Percentiles rank a stretch among this genome's conserved stretches.
Conservation (phyloP, 2,113 vertebrate species). For the Cisticola juncidis region DNA sequence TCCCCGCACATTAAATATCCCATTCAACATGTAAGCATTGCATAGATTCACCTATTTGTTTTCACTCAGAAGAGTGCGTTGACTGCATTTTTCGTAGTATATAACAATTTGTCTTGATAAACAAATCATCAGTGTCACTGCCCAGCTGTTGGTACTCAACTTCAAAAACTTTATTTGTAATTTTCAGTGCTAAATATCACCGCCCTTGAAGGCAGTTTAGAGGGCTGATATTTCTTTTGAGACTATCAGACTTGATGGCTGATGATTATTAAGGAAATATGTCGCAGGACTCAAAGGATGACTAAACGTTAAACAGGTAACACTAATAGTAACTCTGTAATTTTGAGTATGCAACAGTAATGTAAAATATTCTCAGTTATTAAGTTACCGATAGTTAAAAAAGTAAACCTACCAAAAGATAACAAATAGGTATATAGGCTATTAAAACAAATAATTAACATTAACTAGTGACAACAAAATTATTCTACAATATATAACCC, state of each 20-base stretch:
- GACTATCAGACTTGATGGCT: slow-evolving; percentile 96
- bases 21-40: slow-evolving; percentile 86
- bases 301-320: slow-evolving; percentile 99
- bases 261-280: slow-evolving; percentile 95
- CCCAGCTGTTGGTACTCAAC: slow-evolving; percentile 88
- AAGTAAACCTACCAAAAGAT: slow-evolving; percentile 98
- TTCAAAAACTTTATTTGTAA: slow-evolving; percentile 93
- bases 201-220: slow-evolving; percentile 90
- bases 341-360: slow-evolving; percentile 89
- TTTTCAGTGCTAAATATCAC: slow-evolving; percentile 91
- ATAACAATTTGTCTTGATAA: slow-evolving; percentile 84
- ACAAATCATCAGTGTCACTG: slow-evolving; percentile 88
- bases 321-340: slow-evolving; percentile 92
- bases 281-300: slow-evolving; percentile 97
- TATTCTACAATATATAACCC: slow-evolving; percentile 86
- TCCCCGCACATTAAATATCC: slow-evolving; percentile 85
- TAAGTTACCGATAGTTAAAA: slow-evolving; percentile 98
- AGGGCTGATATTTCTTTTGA: slow-evolving; percentile 94
- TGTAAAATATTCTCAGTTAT: slow-evolving; percentile 90
- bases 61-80: slow-evolving; percentile 86
- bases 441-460: slow-evolving; percentile 89
- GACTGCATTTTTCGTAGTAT: slow-evolving; percentile 82
- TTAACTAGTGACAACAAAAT: slow-evolving; percentile 91
- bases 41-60: slow-evolving; percentile 87
- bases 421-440: slow-evolving; percentile 91